Evolutionary conservation across 2,113 vertebrate species (phyloP).

Genomic region (Halichoeres trimaculatus): DNA sequence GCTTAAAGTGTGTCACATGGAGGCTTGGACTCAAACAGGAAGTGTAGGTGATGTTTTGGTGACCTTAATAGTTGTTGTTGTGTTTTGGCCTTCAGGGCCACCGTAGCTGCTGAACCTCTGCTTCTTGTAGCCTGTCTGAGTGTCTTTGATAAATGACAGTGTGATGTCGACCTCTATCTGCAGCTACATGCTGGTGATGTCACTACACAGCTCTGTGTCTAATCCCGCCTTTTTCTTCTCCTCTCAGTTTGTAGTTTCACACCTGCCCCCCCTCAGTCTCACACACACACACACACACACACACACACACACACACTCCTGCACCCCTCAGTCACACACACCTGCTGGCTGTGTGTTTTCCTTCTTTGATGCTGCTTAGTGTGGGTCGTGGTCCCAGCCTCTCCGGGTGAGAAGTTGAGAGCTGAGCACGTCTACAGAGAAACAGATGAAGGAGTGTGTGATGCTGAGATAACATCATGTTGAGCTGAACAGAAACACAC

Average conservation of each 20-base stretch:
- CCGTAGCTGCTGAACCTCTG: not conserved
- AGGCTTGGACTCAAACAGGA: too few species aligned
- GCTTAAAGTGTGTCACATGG: too few species aligned
- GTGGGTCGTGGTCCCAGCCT: conserved; percentile 22
- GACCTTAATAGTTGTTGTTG: too few species aligned
- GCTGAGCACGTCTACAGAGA: not conserved
- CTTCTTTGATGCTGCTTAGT: conserved; percentile 23
- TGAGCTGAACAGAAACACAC: conserved; percentile 2
- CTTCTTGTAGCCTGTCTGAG: too few species aligned
- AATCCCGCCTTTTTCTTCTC: conserved; percentile 1
- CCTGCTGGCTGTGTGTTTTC: conserved; percentile 12
- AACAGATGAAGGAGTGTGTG: conserved; percentile 38
- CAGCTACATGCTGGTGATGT: conserved; percentile 12
- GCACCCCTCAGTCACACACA: not conserved
- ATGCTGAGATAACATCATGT: conserved; percentile 40
- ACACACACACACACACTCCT: conserved; percentile 32
- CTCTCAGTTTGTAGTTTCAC: conserved; percentile 16
- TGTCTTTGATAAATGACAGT: not conserved
- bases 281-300: not conserved
- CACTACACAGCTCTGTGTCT: not conserved
- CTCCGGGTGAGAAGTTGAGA: not conserved
- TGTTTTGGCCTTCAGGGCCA: too few species aligned
- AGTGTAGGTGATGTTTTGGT: too few species aligned
- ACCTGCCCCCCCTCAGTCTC: not conserved
- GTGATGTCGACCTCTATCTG: not conserved